These are phyloP conservation scores for Passer montanus DNA, from an alignment of 2,113 vertebrate genomes.

Conservation along the genomic window DNA sequence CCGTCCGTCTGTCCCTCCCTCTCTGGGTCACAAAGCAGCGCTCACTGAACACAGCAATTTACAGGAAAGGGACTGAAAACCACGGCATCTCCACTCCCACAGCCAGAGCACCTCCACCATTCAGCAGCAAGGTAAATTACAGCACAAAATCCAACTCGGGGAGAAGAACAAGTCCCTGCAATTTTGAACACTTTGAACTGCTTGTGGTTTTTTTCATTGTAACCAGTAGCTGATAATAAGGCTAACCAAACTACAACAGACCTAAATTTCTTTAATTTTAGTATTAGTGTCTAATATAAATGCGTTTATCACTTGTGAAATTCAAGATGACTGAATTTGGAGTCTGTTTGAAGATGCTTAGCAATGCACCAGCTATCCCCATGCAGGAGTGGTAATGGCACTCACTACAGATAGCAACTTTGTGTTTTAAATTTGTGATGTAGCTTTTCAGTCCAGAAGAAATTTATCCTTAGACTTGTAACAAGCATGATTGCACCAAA, in stretches of 20 bases:
- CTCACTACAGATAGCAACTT: not conserved
- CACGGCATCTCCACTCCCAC: not conserved
- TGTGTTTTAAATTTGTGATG: not conserved
- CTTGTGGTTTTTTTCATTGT: not conserved
- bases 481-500: not conserved
- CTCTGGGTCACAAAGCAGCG: not conserved
- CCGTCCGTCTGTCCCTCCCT: not conserved
- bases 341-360: not conserved
- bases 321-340: not conserved
- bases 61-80: not conserved
- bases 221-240: not conserved
- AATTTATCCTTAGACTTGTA: not conserved
- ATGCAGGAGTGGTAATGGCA: not conserved
- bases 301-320: not conserved
- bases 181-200: not conserved
- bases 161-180: not conserved
- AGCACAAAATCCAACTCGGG: not conserved
- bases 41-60: not conserved
- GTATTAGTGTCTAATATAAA: not conserved
- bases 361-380: not conserved
- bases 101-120: accelerated
- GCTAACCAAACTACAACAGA: not conserved
- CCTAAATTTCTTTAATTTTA: not conserved
- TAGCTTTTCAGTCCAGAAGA: not conserved
- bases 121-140: not conserved